phyloP scores from a whole-genome alignment of 1,140 invertebrate species.

The Anastatus disparis region DNA sequence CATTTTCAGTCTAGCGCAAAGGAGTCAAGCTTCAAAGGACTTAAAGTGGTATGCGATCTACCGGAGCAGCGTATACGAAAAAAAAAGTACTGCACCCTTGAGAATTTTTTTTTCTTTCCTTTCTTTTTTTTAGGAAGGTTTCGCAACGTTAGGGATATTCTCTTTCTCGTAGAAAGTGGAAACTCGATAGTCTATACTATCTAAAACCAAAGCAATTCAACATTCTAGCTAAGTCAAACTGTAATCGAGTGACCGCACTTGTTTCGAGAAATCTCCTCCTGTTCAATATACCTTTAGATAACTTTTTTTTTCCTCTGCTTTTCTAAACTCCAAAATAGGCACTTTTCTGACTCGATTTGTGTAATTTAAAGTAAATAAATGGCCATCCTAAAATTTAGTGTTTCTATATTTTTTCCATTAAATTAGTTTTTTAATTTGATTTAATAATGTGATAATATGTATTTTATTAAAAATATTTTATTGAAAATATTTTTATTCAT shows the following conservation, averaged over 20 bases:
- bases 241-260: slow-evolving; percentile 51
- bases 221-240: slow-evolving; percentile 40
- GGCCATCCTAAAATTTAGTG: background rate
- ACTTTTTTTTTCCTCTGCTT: slow-evolving; percentile 4
- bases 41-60: background rate
- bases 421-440: no score
- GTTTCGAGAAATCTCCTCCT: no score
- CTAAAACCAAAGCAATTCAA: slow-evolving; percentile 28
- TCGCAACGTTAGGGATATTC: slow-evolving; percentile 47
- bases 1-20: background rate
- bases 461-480: no score
- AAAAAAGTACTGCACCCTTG: slow-evolving; percentile 45
- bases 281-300: slow-evolving; percentile 28
- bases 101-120: slow-evolving; percentile 42
- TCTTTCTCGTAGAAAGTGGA: slow-evolving; percentile 41
- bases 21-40: background rate
- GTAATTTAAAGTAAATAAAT: slow-evolving; percentile 15
- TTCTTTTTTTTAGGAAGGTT: no score
- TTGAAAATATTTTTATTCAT: no score
- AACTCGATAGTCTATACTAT: slow-evolving; percentile 41
- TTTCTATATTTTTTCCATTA: no score
- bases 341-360: background rate
- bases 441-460: no score
- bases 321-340: slow-evolving; percentile 17
- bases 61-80: slow-evolving; percentile 31